Evolutionary conservation across 1,140 invertebrate species (phyloP).

Genomic region (Stenopsyche tienmushanensis): DNA sequence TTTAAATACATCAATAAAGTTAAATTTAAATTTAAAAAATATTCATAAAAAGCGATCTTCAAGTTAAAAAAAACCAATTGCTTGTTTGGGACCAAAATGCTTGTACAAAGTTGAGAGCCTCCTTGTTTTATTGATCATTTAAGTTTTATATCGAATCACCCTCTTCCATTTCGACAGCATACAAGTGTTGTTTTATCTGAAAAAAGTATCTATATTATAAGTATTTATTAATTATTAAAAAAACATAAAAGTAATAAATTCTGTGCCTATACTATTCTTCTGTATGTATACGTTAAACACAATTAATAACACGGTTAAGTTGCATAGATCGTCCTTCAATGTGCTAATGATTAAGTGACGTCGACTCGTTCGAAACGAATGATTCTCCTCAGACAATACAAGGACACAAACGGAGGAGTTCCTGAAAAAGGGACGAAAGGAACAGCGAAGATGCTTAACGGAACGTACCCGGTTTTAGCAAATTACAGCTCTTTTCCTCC

Average conservation of each 20-base stretch:
- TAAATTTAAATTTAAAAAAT: too few relatives aligned
- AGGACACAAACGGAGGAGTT: background rate
- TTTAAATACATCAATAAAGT: too few relatives aligned
- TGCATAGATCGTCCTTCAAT: background rate
- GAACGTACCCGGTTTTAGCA: constrained; percentile 24
- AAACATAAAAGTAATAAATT: constrained; percentile 39
- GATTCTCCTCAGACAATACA: background rate
- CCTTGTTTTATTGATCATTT: background rate
- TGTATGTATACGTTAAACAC: constrained; percentile 13
- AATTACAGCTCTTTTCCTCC: constrained; percentile 44
- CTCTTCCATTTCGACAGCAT: constrained; percentile 8
- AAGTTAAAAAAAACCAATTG: too few relatives aligned
- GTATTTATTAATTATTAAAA: constrained; percentile 19
- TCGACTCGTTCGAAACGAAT: background rate
- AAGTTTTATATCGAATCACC: constrained; percentile 2
- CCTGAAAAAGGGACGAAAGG: background rate
- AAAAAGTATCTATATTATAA: constrained; percentile 33
- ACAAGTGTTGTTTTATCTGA: too few relatives aligned
- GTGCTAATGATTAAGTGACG: constrained; percentile 20
- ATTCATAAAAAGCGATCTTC: too few relatives aligned
- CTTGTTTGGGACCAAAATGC: constrained; percentile 4
- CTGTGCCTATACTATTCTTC: constrained; percentile 37
- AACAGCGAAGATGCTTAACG: constrained; percentile 37
- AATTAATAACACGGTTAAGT: background rate
- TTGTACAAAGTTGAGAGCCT: background rate